Evolutionary conservation across 2,888 invertebrate genomes (phyloP), one percentile per base, ranked within the genome.

Genomic region (Synanthedon vespiformis): DNA sequence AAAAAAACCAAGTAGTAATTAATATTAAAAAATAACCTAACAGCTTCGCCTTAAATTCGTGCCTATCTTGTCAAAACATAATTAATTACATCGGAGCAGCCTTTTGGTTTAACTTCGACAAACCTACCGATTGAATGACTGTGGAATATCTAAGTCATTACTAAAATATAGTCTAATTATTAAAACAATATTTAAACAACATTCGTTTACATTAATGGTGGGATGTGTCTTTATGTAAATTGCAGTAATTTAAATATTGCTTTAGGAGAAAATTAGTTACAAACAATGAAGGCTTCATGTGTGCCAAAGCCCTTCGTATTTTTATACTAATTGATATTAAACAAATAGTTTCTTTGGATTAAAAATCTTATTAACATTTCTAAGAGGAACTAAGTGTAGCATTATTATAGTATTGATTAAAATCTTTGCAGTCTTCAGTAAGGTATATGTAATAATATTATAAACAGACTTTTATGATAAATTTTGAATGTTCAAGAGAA

Each of bases 21-120:
- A 83, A 60, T 76, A 70, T 79, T 81, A 82, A 84, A 77, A 77
- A 81, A 77, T 82, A 82, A 81, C 70, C 77, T 83, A 3, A 85
- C 72, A 84, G 81, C 83, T 84, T 85, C 82, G 84, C 85, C 84
- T 80, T 85, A 84, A 86, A 85, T 85, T 86, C 80, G 78, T 85
- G 84, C 85, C 82, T 68, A 72, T 79, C 80, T 83, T 80, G 77
- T 82, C 80, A 75, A 77, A 77, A 77, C 72, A 69, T 80, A 74
- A 72, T 78, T 77, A 74, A 79, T 75, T 83, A 81, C 81, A 79
- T 83, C 80, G 72, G 80, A 85, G 86, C 85, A 85, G 85, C 81
- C 84, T 85, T 85, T 85, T 81, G 77, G 78, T 82, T 81, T 70
- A 76, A 71, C 72, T 76, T 69, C 34, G 70, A 82, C 65, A 58